Evolutionary conservation across 2,797 vertebrate genomes (phyloP), one percentile per base, ranked within the genome.

Genomic region (Pitangus sulphuratus): DNA sequence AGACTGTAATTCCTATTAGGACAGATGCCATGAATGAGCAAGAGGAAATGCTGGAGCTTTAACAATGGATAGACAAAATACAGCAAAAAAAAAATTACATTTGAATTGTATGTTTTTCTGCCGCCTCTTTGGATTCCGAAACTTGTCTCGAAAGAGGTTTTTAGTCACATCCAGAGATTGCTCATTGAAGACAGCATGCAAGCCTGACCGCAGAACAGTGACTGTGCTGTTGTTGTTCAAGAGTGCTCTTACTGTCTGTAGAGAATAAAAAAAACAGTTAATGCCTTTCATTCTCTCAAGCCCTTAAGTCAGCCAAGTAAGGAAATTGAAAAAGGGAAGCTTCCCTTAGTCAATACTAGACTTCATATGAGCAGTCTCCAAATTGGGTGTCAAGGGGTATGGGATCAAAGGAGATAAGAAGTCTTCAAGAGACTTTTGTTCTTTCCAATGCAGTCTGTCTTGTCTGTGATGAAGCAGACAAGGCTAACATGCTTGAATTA

Each of bases 161-260:
- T 86, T 82, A 30, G 94, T 91, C 84, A 91, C 40, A 70, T 89
- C 94, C 90, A 94, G 77, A 45, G 95, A 35, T 42, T 86, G 95
- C 60, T 97, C 91, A 25, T 12, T 39, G 72, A 97, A 47, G 79
- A 98, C 76, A 70, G 95, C 78, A 15, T 64, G 60, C 70, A 98
- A 91, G 47, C 97, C 92, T 4, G 93, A 87, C 66, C 74, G 89
- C 88, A 98, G 79, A 96, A 94, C 62, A 80, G 50, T 77, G 77
- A 96, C 94, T 57, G 68, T 89, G 76, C 80, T 92, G 90, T 61
- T 91, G 87, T 90, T 96, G 74, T 83, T 96, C 84, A 98, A 86
- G 47, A 98, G 84, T 81, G 45, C 84, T 82, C 87, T 97, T 94
- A 97, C 94, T 45, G 97, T 96, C 97, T 98, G 53, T 9, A 94